A percentile compares a stretch with the other conserved stretches of the same genome.
Conservation (phyloP, 2,797 vertebrate genomes). For the Sebastes iracundus region DNA sequence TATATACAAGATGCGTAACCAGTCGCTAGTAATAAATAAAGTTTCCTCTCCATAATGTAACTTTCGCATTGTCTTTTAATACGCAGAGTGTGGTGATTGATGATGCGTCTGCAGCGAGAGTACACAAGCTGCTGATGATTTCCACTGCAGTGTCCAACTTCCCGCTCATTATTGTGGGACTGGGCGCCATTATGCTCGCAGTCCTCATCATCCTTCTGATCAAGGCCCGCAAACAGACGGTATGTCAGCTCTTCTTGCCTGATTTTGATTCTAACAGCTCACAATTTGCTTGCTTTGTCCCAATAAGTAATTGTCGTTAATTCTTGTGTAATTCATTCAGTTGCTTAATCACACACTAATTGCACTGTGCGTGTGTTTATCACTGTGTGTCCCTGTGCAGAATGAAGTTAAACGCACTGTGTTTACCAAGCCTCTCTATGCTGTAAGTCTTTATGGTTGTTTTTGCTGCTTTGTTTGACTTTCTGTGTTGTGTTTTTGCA, state of each 20-base stretch:
- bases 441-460: constrained; percentile 71
- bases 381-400: constrained; percentile 66
- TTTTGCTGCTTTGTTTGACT: constrained; percentile 13
- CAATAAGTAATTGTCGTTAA: constrained; percentile 1
- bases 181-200: constrained; percentile 75
- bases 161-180: constrained; percentile 75
- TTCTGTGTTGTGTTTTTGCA: background rate
- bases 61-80: background rate
- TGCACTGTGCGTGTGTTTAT: constrained; percentile 46
- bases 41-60: background rate
- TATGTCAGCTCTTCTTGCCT: constrained; percentile 7
- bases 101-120: constrained; percentile 72
- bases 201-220: constrained; percentile 73
- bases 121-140: constrained; percentile 79
- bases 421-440: constrained; percentile 73
- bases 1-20: too few species aligned
- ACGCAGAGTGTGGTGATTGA: constrained; percentile 83
- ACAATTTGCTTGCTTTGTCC: background rate
- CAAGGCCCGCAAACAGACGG: constrained; percentile 66
- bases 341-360: constrained; percentile 38
- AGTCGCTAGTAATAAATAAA: background rate
- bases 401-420: constrained; percentile 73
- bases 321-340: constrained; percentile 8
- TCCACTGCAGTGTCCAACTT: constrained; percentile 74
- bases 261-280: background rate